phyloP scores from a whole-genome alignment of 2,113 vertebrate genomes.

The Bucco capensis region DNA sequence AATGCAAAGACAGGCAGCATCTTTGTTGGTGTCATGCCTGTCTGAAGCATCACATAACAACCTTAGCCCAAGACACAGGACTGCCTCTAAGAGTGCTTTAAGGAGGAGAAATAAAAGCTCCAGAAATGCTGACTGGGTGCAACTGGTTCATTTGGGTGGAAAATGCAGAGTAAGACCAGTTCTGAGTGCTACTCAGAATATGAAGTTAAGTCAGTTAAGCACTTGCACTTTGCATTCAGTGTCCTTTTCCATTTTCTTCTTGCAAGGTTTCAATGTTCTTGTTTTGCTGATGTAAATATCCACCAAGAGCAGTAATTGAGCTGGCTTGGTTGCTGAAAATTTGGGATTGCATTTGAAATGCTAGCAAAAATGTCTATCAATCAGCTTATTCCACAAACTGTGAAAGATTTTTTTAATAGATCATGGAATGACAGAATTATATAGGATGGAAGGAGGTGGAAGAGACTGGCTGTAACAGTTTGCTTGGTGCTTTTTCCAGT shows the following conservation, averaged over 20 bases:
- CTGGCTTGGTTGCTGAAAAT: background rate
- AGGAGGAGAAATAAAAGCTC: background rate
- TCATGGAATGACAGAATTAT: background rate
- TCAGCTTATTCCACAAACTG: background rate
- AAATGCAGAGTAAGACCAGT: background rate
- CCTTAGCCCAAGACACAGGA: background rate
- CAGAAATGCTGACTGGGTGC: background rate
- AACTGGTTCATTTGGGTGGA: background rate
- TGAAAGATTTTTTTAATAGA: background rate
- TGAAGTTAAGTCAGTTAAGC: background rate
- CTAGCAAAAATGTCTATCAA: background rate
- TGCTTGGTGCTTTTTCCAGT: background rate
- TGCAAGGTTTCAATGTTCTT: background rate
- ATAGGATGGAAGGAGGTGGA: background rate
- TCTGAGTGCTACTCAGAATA: background rate
- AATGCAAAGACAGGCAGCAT: background rate
- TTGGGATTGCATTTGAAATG: background rate
- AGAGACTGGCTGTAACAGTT: background rate
- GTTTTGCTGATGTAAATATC: background rate
- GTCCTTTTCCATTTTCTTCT: background rate
- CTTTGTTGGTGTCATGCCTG: background rate
- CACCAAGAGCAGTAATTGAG: background rate
- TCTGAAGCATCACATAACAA: background rate
- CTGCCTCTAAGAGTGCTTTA: background rate
- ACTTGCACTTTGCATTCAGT: background rate